Base-by-base conservation (phyloP, 2,888 invertebrate species). In the Parnassius orleans region DNA sequence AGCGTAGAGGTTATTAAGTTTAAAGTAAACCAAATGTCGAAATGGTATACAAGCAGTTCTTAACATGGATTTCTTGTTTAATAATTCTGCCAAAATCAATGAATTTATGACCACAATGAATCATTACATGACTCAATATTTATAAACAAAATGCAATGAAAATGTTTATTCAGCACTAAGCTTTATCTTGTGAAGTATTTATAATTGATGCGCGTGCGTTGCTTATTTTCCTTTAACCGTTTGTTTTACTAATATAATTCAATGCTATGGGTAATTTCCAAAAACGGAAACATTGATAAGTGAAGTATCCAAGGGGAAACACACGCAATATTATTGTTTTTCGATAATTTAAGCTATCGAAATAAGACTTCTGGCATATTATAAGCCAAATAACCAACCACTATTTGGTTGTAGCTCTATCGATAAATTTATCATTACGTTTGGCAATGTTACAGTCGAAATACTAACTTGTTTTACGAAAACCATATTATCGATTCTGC, bases 131-230 rank as follows among this genome's bases (percentile, higher is more conserved):
- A 1, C 33, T 50, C 11, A 15, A 14, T 15, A 42, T 62, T 62
- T 54, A 12, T 54, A 58, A 54, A 56, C 52, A 7, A 11, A 54
- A 54, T n/a, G 50, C 33, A 54, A 19, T 56, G 12, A 41, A 54
- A 62, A 58, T 58, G 62, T 58, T 62, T 62, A 50, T 44, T 46
- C 33, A 54, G 9, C n/a, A 12, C 15, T 9, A 42, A 24, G 61
- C n/a, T 57, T 55, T 54, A 11, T 43, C 46, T 59, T 44, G 43
- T 19, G 24, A 57, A 11, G 11, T 62, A 54, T 62, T 62, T 58
- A 58, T 50, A 54, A 46, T 11, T 24, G 14, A 14, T 12, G 14
- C 15, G 53, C n/a, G 11, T 15, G 14, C 51, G 48, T 15, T 41
- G 50, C 9, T 55, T 15, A 12, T 10, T 19, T 46, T 48, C n/a